Evolutionary conservation across 2,113 vertebrate species (phyloP), one percentile per base, ranked within the genome.

Genomic region (Atlantisia rogersi): DNA sequence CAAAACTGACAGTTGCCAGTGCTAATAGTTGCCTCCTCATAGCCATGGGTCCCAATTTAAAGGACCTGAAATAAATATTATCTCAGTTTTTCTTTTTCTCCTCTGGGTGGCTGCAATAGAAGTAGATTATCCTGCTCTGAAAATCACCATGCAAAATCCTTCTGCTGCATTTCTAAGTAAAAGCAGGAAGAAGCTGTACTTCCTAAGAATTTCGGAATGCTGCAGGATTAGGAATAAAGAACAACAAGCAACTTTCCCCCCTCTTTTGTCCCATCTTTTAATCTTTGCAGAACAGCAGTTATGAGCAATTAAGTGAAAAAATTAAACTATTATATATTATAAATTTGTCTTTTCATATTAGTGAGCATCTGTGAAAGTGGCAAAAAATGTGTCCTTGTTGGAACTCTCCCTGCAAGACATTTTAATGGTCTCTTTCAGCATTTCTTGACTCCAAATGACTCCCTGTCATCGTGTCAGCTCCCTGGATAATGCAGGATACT

Each of bases 371-470:
- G 87, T 78, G 91, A 97, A 97, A 95, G 89, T 9, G 18, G 93
- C 76, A 96, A 95, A 96, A 95, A 97, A 95, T 53, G 32, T 90
- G 94, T 95, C 97, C 97, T 97, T 97, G 95, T 88, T 91, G 94
- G 94, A 97, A 96, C 93, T 88, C 97, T 97, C 89, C 92, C 96
- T 95, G 95, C 81, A 96, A 98, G 97, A 97, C 91, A 97, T 98
- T 98, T 98, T 98, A 98, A 98, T 98, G 97, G 98, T 97, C 95
- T 98, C 95, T 97, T 97, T 98, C 97, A 97, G 98, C 88, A 96
- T 97, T 98, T 97, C 97, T 97, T 98, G 98, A 98, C 98, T 98
- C 98, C 95, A 98, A 97, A 98, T 98, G 98, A 98, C 98, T 98
- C 97, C 83, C 97, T 98, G 98, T 97, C 98, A 98, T 96, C 5